Evolutionary conservation across 1,140 invertebrate species (phyloP), one percentile per base, ranked within the genome.

Genomic region (Bradysia coprophila): DNA sequence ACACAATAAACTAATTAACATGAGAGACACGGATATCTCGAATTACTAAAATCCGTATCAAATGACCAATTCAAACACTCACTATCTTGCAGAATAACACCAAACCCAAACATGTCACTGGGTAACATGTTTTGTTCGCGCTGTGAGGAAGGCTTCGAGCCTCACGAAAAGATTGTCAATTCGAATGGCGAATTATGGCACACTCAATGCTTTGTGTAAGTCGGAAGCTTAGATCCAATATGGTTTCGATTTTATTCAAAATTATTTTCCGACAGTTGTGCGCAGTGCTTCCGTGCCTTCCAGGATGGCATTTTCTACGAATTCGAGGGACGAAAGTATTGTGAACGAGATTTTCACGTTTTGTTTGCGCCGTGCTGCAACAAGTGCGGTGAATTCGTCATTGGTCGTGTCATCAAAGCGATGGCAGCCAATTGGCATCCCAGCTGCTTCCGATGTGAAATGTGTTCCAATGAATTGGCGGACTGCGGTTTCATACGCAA

Each of bases 391-490:
- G 85, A 95, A 59, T 96, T 96, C 61, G 88, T 98, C 16, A 91
- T 96, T 62, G 93, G 92, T 0, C 74, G 95, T 43, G 96, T 99
- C 1, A 99, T 99, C 48, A 98, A 98, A 61, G 96, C 96, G 2
- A 96, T 99, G 90, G 95, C 96, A 55, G 78, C 85, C 3, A 96
- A 86, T 58, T 99, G 95, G 95, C 96, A 99, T 67, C 92, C 94
- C 1, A 72, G 79, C 41, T 99, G 96, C 63, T 99, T 99, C 68
- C 76, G 83, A 2, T 99, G 96, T 63, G 85, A 97, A 59, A 71
- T 91, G 50, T 99, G 96, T 57, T 71, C 74, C 44, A 77, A 79
- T 45, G 81, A 91, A 63, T 62, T 99, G 43, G 92, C 95, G 28
- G 96, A 99, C 64, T 76, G 85, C 41, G 96, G 96, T 13, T 99